phyloP scores from a whole-genome alignment of 2,888 invertebrate genomes.

The Drosophila anomelani region DNA sequence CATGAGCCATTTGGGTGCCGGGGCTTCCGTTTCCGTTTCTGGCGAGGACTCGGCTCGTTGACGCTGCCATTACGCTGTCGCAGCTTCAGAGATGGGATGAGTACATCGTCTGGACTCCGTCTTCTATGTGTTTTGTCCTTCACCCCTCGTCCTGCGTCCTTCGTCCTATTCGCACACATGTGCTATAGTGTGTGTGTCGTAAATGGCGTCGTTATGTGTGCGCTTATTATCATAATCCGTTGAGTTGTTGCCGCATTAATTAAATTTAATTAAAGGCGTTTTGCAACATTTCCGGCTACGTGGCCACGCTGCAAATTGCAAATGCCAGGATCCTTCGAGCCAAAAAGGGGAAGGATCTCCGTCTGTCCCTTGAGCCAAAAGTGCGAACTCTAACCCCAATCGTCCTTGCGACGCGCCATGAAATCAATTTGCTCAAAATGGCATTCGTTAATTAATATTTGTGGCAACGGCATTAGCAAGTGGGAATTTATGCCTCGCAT shows the following conservation, averaged over 20 bases:
- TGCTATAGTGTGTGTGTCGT: slow-evolving; percentile 61
- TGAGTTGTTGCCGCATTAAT: slow-evolving; percentile 81
- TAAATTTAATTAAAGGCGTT: slow-evolving; percentile 83
- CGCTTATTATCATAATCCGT: slow-evolving; percentile 83
- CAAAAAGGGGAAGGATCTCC: not conserved
- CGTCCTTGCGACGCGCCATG: slow-evolving; percentile 18
- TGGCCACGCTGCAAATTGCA: slow-evolving; percentile 68
- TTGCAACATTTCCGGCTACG: slow-evolving; percentile 75
- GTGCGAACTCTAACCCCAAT: slow-evolving; percentile 9
- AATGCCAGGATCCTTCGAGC: slow-evolving; percentile 15
- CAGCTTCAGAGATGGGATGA: slow-evolving; percentile 55
- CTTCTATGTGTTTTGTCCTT: slow-evolving; percentile 1
- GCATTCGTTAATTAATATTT: slow-evolving; percentile 71
- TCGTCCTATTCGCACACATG: slow-evolving; percentile 40
- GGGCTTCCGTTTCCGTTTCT: slow-evolving; percentile 64
- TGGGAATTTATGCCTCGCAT: slow-evolving; percentile 48
- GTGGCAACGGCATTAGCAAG: slow-evolving; percentile 47
- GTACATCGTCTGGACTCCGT: slow-evolving; percentile 56
- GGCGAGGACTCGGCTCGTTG: slow-evolving; percentile 72
- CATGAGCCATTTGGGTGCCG: slow-evolving; percentile 80
- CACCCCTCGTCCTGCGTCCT: slow-evolving; percentile 2
- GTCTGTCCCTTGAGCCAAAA: not conserved
- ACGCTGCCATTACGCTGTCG: slow-evolving; percentile 74
- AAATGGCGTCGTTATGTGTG: slow-evolving; percentile 73
- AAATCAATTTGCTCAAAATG: slow-evolving; percentile 68